phyloP scores from a whole-genome alignment of 2,113 vertebrate genomes.

The Panthera leo region DNA sequence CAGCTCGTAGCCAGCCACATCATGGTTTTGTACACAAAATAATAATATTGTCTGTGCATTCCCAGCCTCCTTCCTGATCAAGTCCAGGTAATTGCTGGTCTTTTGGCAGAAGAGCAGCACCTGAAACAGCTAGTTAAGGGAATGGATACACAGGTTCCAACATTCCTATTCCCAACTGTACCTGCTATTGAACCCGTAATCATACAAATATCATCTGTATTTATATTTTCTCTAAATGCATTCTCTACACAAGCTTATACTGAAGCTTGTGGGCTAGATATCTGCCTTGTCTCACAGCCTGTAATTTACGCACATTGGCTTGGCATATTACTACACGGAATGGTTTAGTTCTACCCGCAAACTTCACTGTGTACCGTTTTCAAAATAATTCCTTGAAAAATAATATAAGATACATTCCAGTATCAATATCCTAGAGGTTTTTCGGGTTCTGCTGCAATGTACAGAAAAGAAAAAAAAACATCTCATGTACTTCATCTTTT shows the following conservation, averaged over 20 bases:
- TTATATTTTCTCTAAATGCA: slow-evolving; percentile 30
- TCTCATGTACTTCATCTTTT: not conserved
- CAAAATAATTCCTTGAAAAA: slow-evolving; percentile 46
- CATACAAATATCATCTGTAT: not conserved
- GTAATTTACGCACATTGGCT: slow-evolving; percentile 13
- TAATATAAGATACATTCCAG: not conserved
- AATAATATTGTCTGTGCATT: not conserved
- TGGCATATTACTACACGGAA: not conserved
- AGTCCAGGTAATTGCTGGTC: slow-evolving; percentile 22
- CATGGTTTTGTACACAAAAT: not conserved
- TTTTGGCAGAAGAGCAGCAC: not conserved
- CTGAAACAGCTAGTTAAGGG: not conserved
- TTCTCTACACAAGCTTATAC: not conserved
- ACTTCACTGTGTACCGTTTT: slow-evolving; percentile 30
- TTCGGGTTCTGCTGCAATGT: not conserved
- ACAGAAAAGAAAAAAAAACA: not conserved
- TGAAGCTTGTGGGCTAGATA: not conserved
- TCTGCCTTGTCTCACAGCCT: not conserved
- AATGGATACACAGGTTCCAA: not conserved
- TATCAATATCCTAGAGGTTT: not conserved
- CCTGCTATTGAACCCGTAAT: not conserved
- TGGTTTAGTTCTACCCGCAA: not conserved
- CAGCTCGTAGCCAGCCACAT: not conserved
- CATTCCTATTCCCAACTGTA: not conserved
- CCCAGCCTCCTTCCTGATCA: slow-evolving; percentile 2